These are phyloP conservation scores for Horisme vitalbata DNA, from an alignment of 2,888 invertebrate species.

Conservation along the genomic window DNA sequence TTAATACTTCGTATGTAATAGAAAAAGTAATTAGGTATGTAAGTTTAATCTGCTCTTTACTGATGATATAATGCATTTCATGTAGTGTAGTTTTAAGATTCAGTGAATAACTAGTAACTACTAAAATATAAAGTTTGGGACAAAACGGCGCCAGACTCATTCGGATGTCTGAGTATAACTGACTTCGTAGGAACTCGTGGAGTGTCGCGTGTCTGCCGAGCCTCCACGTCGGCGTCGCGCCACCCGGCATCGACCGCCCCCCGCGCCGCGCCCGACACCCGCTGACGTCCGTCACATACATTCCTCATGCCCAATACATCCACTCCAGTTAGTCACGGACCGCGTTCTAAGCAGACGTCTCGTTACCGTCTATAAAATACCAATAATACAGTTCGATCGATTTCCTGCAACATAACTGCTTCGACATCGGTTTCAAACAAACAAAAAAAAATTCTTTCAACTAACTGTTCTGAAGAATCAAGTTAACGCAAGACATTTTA, in stretches of 20 bases:
- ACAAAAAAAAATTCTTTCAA: constrained; percentile 31
- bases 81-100: too few species aligned
- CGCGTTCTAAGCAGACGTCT: constrained; percentile 45
- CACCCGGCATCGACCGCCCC: constrained; percentile 61
- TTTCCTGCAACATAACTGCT: constrained; percentile 27
- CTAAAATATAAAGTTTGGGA: background rate
- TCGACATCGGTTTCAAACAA: constrained; percentile 31
- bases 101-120: background rate
- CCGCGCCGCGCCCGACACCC: constrained; percentile 38
- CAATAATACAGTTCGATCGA: constrained; percentile 28
- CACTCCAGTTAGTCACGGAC: constrained; percentile 41
- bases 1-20: too few species aligned
- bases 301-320: constrained; percentile 49
- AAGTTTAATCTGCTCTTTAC: too few species aligned
- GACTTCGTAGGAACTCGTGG: constrained; percentile 60
- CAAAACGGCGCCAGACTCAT: constrained; percentile 9
- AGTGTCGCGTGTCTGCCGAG: constrained; percentile 74
- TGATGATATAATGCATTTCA: too few species aligned
- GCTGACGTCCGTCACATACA: constrained; percentile 46
- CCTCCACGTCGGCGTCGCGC: constrained; percentile 81
- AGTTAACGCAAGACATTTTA: constrained; percentile 2
- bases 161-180: constrained; percentile 27
- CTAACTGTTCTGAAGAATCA: constrained; percentile 23
- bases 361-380: constrained; percentile 13
- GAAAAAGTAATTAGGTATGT: too few species aligned